Percentiles rank a stretch among this genome's conserved stretches.
These are phyloP conservation scores for Otolemur garnettii DNA, from an alignment of 2,113 vertebrate genomes.

Conservation along the genomic window DNA sequence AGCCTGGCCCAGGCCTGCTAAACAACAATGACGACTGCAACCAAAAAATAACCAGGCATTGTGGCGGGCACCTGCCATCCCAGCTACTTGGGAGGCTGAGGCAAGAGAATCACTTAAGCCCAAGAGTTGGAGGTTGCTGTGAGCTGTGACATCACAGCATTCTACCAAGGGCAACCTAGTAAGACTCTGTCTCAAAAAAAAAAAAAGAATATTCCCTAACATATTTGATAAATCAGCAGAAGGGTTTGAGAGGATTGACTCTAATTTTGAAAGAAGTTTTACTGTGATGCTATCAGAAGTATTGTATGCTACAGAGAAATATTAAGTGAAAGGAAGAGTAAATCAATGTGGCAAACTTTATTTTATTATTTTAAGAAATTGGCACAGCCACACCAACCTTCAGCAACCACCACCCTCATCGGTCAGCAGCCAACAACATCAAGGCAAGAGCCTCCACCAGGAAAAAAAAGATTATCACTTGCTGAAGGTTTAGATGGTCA, in stretches of 20 bases:
- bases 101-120: no score
- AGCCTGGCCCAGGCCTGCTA: no score
- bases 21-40: no score
- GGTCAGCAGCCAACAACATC: background rate
- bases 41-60: no score
- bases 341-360: background rate
- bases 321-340: background rate
- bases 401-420: background rate
- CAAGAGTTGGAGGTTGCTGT: no score
- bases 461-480: background rate
- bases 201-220: background rate
- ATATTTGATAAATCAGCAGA: background rate
- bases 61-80: no score
- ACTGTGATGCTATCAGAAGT: background rate
- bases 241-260: background rate
- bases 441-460: background rate
- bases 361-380: background rate
- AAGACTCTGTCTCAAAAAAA: no score
- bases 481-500: background rate
- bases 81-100: no score
- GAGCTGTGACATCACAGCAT: no score
- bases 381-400: background rate
- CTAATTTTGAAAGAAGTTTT: background rate
- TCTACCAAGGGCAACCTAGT: no score
- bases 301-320: background rate